Base-by-base conservation (phyloP, 1,140 invertebrate genomes). In the Meloidogyne floridensis region DNA sequence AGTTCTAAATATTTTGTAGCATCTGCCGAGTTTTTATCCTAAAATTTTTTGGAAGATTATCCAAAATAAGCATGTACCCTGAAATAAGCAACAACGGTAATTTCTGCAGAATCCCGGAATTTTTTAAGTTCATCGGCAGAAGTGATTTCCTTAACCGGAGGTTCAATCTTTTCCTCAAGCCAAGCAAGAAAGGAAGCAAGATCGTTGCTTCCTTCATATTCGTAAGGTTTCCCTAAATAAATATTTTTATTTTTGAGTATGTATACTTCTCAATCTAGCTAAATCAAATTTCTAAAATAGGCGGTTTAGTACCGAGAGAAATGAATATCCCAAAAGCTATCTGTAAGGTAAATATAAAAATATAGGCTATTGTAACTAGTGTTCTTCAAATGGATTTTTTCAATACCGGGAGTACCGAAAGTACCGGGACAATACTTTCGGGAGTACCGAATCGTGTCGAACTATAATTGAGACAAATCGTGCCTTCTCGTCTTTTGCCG, bases 161-260 rank as follows among this genome's bases (percentile, higher is more conserved):
- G 96, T 70, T 96, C 96, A 91, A 95, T 96, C 92, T 98, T 99
- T 93, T 98, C 98, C 88, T 93, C 92, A 74, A 99, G 90, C 97
- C 97, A 99, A 81, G 92, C 92, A 77, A 99, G 93, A 89, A 99
- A 98, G 81, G 96, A 95, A 84, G 95, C 94, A 88, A 95, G 93
- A 88, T 95, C 93, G 87, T 97, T 93, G 56, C 95, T 96, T 92
- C 95, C 95, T 94, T 91, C 92, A 88, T 97, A 98, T 81, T 97
- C 95, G 82, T 94, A 92, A 42, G 93, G 92, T 76, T 91, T 92
- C 82, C 95, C 77, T 79, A 43, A 32, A 65, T 32, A 32, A 32
- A 32, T 32, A 32, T 32, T 32, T 32, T 32, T 32, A 32, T 32
- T 32, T 32, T 32, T 32, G 32, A 32, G 32, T 32, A 32, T 32